phyloP scores from a whole-genome alignment of 2,113 vertebrate species.

The Otocyon megalotis region DNA sequence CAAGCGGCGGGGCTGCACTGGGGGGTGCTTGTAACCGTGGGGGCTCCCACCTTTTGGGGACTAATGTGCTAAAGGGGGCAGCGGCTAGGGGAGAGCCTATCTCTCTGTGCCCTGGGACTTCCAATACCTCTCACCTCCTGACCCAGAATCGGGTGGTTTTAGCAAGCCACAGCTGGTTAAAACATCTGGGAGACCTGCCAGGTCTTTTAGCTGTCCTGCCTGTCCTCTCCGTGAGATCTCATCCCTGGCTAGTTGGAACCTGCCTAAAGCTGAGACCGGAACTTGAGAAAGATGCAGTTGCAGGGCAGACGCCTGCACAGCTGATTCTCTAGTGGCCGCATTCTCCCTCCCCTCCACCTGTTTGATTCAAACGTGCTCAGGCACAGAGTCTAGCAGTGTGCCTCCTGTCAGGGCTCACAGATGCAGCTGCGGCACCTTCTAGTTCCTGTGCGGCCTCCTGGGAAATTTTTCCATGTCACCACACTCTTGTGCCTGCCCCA shows the following conservation, averaged over 20 bases:
- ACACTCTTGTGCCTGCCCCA: conserved; percentile 29
- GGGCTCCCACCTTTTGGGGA: neutral
- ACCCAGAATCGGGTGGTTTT: conserved; percentile 2
- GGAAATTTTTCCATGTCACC: conserved; percentile 60
- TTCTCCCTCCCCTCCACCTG: neutral
- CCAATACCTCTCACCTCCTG: neutral
- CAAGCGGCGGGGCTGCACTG: neutral
- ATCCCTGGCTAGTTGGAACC: neutral
- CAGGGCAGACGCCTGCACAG: neutral
- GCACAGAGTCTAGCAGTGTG: conserved; percentile 47
- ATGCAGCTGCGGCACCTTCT: conserved; percentile 40
- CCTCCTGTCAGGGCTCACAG: conserved; percentile 58
- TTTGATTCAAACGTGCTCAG: conserved; percentile 27
- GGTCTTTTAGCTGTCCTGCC: neutral
- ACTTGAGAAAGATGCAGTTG: neutral
- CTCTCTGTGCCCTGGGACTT: neutral
- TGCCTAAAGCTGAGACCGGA: neutral
- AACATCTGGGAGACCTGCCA: neutral
- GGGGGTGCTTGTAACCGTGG: neutral
- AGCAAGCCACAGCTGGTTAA: neutral
- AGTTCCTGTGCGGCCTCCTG: conserved; percentile 61
- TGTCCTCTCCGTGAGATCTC: neutral
- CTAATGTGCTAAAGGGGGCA: neutral
- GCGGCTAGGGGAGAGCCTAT: neutral
- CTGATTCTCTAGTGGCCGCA: neutral